These are phyloP conservation scores for Alentia gelatinosa DNA, from an alignment of 2,888 invertebrate species.

Conservation along the genomic window DNA sequence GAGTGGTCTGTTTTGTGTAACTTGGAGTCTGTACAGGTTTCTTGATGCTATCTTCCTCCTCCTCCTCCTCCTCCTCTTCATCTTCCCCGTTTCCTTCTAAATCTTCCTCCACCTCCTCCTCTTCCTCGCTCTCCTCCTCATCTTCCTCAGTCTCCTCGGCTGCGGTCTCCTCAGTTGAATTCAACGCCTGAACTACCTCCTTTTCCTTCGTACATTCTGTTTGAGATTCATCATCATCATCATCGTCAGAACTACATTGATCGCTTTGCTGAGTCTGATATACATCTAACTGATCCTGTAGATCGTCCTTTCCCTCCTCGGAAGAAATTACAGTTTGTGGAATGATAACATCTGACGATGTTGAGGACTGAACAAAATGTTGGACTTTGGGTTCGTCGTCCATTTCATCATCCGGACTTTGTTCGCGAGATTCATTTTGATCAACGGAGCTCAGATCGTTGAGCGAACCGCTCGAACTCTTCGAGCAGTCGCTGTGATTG, in stretches of 20 bases:
- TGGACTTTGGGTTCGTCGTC: not conserved
- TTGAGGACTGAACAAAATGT: not conserved
- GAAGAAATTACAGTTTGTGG: too few relatives aligned
- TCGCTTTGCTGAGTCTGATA: too few relatives aligned
- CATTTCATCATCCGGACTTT: not conserved
- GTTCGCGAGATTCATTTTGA: not conserved
- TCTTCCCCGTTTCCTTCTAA: constrained; percentile 83
- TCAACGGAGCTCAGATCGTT: constrained; percentile 30
- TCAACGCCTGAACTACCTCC: too few relatives aligned
- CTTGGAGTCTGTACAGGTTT: not conserved
- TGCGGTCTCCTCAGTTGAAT: too few relatives aligned
- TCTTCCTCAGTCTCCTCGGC: not conserved
- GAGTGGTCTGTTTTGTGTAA: not conserved
- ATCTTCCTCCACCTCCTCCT: constrained; percentile 93
- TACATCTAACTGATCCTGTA: too few relatives aligned
- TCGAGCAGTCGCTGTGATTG: not conserved
- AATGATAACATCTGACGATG: too few relatives aligned
- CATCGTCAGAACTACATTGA: not conserved
- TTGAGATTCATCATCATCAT: not conserved
- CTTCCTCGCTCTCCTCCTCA: constrained; percentile 69
- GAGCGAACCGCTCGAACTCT: not conserved
- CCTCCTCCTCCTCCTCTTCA: not conserved
- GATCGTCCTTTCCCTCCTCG: too few relatives aligned
- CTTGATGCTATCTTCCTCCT: not conserved
- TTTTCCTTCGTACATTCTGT: too few relatives aligned